phyloP scores from a whole-genome alignment of 2,797 vertebrate species.

The Galago senegalensis region DNA sequence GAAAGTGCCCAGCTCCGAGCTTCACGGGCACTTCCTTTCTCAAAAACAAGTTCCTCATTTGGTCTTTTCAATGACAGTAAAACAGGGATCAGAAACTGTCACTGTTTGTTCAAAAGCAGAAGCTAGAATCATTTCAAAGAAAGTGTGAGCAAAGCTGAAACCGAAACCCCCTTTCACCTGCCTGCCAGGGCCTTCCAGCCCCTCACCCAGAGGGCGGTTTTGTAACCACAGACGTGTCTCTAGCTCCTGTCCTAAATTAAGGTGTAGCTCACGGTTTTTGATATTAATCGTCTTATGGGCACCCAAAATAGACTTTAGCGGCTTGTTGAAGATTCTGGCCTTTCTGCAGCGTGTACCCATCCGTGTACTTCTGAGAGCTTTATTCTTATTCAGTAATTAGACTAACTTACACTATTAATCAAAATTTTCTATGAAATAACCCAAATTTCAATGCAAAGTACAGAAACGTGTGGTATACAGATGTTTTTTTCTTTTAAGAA shows the following conservation, averaged over 20 bases:
- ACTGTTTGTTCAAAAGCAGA: constrained; percentile 84
- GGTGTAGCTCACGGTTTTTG: constrained; percentile 4
- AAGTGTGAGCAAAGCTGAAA: constrained; percentile 76
- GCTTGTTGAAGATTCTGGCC: constrained; percentile 20
- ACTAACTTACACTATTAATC: constrained; percentile 30
- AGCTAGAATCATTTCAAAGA: constrained; percentile 83
- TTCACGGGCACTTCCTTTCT: constrained; percentile 77
- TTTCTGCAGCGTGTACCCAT: neutral
- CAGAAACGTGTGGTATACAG: neutral
- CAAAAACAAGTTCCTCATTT: constrained; percentile 79
- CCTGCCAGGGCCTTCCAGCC: neutral
- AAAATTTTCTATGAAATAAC: constrained; percentile 47
- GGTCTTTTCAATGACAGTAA: constrained; percentile 72
- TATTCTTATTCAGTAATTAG: neutral
- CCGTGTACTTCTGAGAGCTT: constrained; percentile 12
- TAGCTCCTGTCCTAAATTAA: constrained; percentile 20
- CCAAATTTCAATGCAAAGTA: neutral
- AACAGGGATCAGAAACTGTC: constrained; percentile 78
- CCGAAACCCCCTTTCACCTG: constrained; percentile 64
- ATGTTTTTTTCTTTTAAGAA: neutral
- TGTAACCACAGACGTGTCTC: constrained; percentile 54
- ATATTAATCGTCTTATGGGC: neutral
- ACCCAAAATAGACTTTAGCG: constrained; percentile 30
- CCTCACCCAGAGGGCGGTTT: constrained; percentile 20
- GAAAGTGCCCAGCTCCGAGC: constrained; percentile 72